Evolutionary conservation across 2,888 invertebrate species (phyloP), one percentile per base, ranked within the genome.

Genomic region (Coenonympha arcania): DNA sequence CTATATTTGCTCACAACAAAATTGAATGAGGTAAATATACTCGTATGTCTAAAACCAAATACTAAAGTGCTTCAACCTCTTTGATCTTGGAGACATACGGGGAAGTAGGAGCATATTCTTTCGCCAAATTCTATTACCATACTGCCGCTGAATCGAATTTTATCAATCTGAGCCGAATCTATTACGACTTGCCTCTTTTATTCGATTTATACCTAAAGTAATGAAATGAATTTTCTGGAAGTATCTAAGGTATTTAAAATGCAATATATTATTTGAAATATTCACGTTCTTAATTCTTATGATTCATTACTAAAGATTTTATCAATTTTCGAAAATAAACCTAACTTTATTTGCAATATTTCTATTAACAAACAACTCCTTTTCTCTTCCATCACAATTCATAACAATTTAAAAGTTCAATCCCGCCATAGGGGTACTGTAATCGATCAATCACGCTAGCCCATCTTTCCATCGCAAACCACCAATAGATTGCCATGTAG

Each of bases 401-500:
- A 15, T 24, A 39, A 11, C 13, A 41, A 41, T 30, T 30, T 30
- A 41, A 41, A 41, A 13, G 19, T 41, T 9, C 18, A 30, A 18
- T 28, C 6, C 19, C 5, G 5, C 26, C 13, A 30, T 41, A 24
- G 41, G 41, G 41, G 41, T 30, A n/a, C 18, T 18, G 30, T 19
- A 15, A 19, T 46, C 36, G 46, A 51, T 51, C 48, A 52, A 44
- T 49, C 43, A 43, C 37, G 30, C 15, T 42, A 13, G 34, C 30
- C 20, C 39, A 36, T 43, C 43, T 44, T 43, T 31, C 37, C 28
- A 37, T 42, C 42, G 51, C 31, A 47, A 52, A 50, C 45, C 42
- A 45, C 47, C 49, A 13, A 50, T 47, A 55, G 52, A 52, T 52
- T 33, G 44, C 52, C 47, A 40, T 41, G 40, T 40, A 52, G 55